Base-by-base conservation (phyloP, 2,113 vertebrate species). In the Actenoides lindsayi region DNA sequence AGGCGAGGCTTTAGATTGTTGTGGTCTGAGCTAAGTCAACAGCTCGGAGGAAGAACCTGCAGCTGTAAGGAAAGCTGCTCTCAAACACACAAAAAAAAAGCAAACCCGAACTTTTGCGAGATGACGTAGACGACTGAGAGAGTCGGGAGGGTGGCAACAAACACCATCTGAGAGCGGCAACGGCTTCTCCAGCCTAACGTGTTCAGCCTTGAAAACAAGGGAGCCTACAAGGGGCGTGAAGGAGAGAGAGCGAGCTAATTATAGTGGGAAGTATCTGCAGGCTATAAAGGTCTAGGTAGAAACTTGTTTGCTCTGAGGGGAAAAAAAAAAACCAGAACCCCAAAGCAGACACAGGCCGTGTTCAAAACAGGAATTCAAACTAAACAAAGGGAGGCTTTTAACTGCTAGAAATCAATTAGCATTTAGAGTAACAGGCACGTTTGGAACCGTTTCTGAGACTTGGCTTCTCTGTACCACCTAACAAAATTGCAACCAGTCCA, bases 191-290 rank as follows among this genome's bases (percentile, higher is more conserved):
- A 73, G 83, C 80, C 93, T 92, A 94, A 94, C 94, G 3, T 96
- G 93, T 96, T 87, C 86, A 87, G 92, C 94, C 95, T 96, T 96
- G 96, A 97, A 91, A 93, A 70, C n/a, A 83, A 78, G 81, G 71
- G 63, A 93, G 88, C 82, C 90, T 63, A 15, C 41, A 41, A 69
- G 71, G 65, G 79, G 83, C 86, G 60, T 48, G 80, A 74, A 41
- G 76, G 76, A n/a, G 83, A 68, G 77, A 83, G 76, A 89, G 90
- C n/a, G n/a, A 71, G 50, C 91, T 95, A 96, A 97, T 96, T 97
- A 96, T 73, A 96, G 95, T 62, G 82, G 73, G 83, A 84, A 73
- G 81, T 93, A 87, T 67, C 96, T 85, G 87, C 82, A 91, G 96
- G 95, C 96, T 94, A 96, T 80, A 59, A 96, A 96, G 83, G 94